phyloP scores from a whole-genome alignment of 1,140 invertebrate species.

The Drosophila suzukii region DNA sequence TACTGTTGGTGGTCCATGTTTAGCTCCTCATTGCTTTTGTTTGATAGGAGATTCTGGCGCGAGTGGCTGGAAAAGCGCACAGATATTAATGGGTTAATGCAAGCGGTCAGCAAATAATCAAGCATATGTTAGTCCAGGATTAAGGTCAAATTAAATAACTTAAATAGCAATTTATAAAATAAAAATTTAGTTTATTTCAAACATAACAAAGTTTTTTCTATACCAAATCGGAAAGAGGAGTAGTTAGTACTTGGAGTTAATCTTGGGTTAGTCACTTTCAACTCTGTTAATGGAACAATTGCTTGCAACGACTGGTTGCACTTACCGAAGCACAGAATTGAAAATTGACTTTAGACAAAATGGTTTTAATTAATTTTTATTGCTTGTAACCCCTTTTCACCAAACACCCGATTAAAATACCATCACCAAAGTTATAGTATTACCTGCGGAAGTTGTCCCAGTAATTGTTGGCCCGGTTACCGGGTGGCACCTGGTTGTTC shows the following conservation, averaged over 20 bases:
- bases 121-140: background rate
- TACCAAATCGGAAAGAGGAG: too few species aligned
- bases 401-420: slow-evolving; percentile 15
- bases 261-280: slow-evolving; percentile 52
- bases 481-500: slow-evolving; percentile 94
- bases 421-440: slow-evolving; percentile 56
- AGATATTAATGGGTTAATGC: slow-evolving; percentile 74
- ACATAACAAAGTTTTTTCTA: background rate
- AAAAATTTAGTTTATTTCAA: background rate
- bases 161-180: background rate
- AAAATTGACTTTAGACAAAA: slow-evolving; percentile 42
- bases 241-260: background rate
- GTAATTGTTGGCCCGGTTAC: slow-evolving; percentile 94
- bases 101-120: slow-evolving; percentile 47
- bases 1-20: slow-evolving; percentile 72
- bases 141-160: background rate
- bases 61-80: slow-evolving; percentile 88
- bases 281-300: slow-evolving; percentile 44
- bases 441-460: slow-evolving; percentile 96
- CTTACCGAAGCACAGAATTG: slow-evolving; percentile 54
- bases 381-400: slow-evolving; percentile 14
- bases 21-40: slow-evolving; percentile 87
- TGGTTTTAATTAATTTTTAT: slow-evolving; percentile 47
- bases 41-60: slow-evolving; percentile 93
- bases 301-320: slow-evolving; percentile 13